Conservation (phyloP, 2,888 invertebrate genomes). For the Monochamus alternatus region DNA sequence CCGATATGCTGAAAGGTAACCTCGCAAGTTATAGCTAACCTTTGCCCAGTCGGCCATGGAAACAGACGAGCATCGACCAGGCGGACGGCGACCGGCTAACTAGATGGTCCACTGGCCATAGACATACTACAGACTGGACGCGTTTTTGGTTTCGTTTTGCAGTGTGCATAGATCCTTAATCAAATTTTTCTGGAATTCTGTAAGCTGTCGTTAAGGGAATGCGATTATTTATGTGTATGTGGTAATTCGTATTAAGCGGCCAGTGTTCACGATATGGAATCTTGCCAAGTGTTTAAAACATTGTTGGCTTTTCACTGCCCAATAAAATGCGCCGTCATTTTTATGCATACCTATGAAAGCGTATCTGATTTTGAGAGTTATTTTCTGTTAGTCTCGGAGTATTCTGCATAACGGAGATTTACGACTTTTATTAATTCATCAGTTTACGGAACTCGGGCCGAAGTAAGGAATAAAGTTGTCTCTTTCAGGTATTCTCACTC, state of each 20-base stretch:
- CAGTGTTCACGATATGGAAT: constrained; percentile 54
- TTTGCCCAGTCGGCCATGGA: constrained; percentile 64
- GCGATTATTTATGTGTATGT: constrained; percentile 65
- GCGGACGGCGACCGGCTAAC: constrained; percentile 34
- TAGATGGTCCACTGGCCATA: constrained; percentile 65
- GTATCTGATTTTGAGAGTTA: constrained; percentile 46
- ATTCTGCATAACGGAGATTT: constrained; percentile 19
- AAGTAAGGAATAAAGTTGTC: not conserved
- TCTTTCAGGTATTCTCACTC: not conserved
- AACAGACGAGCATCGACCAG: constrained; percentile 45
- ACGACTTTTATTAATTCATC: constrained; percentile 13
- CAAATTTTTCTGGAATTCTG: constrained; percentile 70
- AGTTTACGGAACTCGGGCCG: not conserved
- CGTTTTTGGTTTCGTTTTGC: constrained; percentile 67
- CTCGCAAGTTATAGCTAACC: constrained; percentile 71
- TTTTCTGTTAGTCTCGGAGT: constrained; percentile 31
- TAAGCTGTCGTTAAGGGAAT: constrained; percentile 68
- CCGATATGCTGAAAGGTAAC: constrained; percentile 70
- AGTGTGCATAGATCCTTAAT: constrained; percentile 70
- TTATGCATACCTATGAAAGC: constrained; percentile 43
- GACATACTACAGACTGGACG: constrained; percentile 70
- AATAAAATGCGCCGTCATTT: constrained; percentile 48
- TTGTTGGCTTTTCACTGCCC: constrained; percentile 48
- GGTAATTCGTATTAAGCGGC: constrained; percentile 62
- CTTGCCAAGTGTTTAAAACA: constrained; percentile 56